These are phyloP conservation scores for Poecilobothrus nobilitatus DNA, from an alignment of 2,888 invertebrate species.

Conservation along the genomic window DNA sequence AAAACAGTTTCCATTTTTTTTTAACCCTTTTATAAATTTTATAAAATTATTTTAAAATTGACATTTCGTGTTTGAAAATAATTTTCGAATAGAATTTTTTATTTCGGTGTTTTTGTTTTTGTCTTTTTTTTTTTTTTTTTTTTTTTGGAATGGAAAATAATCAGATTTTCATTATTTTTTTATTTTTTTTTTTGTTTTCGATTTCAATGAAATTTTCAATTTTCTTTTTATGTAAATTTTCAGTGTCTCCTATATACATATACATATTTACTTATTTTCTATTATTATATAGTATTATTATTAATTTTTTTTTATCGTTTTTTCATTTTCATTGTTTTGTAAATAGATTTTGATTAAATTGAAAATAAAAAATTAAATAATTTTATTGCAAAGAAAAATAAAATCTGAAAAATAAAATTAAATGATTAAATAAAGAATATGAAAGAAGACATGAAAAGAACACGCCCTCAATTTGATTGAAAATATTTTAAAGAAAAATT, in stretches of 20 bases:
- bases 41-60: conserved; percentile 29
- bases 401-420: not conserved
- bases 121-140: too few relatives aligned
- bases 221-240: not conserved
- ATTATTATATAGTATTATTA: too few relatives aligned
- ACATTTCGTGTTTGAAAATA: conserved; percentile 44
- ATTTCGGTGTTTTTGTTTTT: too few relatives aligned
- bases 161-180: not conserved
- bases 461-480: too few relatives aligned
- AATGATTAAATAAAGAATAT: not conserved
- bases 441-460: not conserved
- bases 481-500: too few relatives aligned
- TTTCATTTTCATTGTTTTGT: not conserved
- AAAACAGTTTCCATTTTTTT: too few relatives aligned
- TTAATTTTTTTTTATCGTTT: too few relatives aligned
- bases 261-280: too few relatives aligned
- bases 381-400: not conserved
- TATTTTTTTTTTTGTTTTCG: not conserved
- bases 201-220: not conserved
- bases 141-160: not conserved
- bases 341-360: not conserved
- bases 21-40: too few relatives aligned
- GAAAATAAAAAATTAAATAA: not conserved
- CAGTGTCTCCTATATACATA: too few relatives aligned
- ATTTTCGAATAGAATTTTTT: conserved; percentile 30